These are phyloP conservation scores for Lagenorhynchus albirostris DNA, from an alignment of 2,113 vertebrate species.

Conservation along the genomic window DNA sequence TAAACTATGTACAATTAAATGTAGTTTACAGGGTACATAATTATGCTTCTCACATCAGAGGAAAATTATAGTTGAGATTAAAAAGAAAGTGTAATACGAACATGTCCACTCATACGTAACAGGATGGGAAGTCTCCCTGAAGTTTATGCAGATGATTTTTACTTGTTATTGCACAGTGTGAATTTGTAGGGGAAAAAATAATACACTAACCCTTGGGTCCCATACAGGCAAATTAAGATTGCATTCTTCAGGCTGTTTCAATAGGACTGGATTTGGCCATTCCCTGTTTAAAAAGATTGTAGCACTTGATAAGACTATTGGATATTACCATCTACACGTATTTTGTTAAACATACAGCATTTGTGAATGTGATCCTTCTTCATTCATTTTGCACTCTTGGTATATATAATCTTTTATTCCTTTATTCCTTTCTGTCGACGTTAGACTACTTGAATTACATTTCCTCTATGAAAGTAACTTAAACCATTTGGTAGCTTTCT, in stretches of 20 bases:
- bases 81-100: constrained; percentile 47
- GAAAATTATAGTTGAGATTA: constrained; percentile 60
- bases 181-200: constrained; percentile 87
- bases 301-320: constrained; percentile 87
- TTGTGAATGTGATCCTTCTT: constrained; percentile 75
- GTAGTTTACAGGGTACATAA: constrained; percentile 65
- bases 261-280: constrained; percentile 93
- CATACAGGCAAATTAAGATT: constrained; percentile 93
- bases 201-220: constrained; percentile 93
- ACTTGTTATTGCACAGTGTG: constrained; percentile 79
- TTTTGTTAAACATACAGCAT: constrained; percentile 81
- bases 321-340: constrained; percentile 77
- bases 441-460: constrained; percentile 13
- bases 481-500: constrained; percentile 33
- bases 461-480: constrained; percentile 6
- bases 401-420: constrained; percentile 46
- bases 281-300: constrained; percentile 90
- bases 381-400: constrained; percentile 63
- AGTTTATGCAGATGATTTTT: constrained; percentile 76
- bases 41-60: constrained; percentile 62
- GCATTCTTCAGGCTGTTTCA: constrained; percentile 92
- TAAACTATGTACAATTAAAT: constrained; percentile 66
- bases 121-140: constrained; percentile 57
- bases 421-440: neutral
- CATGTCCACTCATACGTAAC: constrained; percentile 66